These are phyloP conservation scores for Cyprinodon variegatus DNA, from an alignment of 2,113 vertebrate genomes.

Conservation along the genomic window DNA sequence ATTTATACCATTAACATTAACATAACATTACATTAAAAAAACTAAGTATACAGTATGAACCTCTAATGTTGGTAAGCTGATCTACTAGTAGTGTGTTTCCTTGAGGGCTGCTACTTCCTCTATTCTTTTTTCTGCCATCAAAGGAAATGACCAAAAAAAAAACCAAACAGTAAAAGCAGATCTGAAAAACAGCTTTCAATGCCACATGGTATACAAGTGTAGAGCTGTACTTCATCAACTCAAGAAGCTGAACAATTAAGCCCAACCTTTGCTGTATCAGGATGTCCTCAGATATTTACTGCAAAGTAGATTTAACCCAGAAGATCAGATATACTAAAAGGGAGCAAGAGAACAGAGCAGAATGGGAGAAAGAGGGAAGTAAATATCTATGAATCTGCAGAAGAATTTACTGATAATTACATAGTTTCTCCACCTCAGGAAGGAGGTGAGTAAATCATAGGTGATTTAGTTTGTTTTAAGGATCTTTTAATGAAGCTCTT, in stretches of 20 bases:
- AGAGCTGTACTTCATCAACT: background rate
- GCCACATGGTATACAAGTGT: background rate
- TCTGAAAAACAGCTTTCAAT: background rate
- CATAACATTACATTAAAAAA: background rate
- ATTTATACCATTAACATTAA: too few species aligned
- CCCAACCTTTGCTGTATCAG: background rate
- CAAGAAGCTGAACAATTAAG: background rate
- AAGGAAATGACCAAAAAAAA: background rate
- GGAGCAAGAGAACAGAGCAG: background rate
- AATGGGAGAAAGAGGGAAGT: slow-evolving; percentile 1
- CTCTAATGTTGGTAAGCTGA: background rate
- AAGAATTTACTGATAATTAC: background rate
- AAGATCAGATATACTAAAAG: slow-evolving; percentile 2
- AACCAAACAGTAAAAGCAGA: background rate
- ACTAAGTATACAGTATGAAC: background rate
- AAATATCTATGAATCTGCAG: slow-evolving; percentile 8
- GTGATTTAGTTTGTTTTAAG: background rate
- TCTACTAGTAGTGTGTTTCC: background rate
- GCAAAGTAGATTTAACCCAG: background rate
- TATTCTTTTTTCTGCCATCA: background rate
- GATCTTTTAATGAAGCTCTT: background rate
- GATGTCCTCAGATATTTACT: slow-evolving; percentile 23
- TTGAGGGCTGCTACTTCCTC: background rate
- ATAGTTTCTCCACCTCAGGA: background rate
- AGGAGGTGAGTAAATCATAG: background rate